Evolutionary conservation across 1,140 invertebrate genomes (phyloP), one percentile per base, ranked within the genome.

Genomic region (Plectrocnemia conspersa): DNA sequence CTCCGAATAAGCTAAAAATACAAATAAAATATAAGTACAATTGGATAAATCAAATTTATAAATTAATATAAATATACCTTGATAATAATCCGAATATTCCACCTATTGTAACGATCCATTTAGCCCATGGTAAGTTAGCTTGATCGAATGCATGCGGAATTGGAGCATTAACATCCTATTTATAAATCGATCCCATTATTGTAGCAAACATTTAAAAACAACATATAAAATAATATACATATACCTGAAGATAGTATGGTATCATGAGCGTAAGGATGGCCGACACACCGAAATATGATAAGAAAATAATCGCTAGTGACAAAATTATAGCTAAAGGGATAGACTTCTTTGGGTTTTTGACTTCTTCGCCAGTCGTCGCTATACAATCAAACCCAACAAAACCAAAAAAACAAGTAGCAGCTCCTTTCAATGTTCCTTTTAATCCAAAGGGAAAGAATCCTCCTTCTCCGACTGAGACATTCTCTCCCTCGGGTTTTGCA

Each of bases 371-470:
- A 1, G 89, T 91, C 4, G 90, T 91, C 9, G 91, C 91, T 38
- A 94, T 84, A 41, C 84, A 83, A 73, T 94, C 92, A 65, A 94
- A 94, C 29, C 91, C 91, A 9, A 93, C 89, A 66, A 93, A 93
- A 22, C 90, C 91, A 66, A 85, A 95, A 71, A 95, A 95, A 69
- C 91, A 94, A 36, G 88, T 91, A 0, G 91, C 91, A 0, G 91
- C 91, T 0, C 91, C 91, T 0, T 80, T 75, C 80, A 91, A 84
- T 3, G 89, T 77, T 4, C 91, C 91, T 1, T 77, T 76, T 6
- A 91, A 65, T 0, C 91, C 91, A 67, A 82, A 93, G 0, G 91
- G 91, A 67, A 89, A 80, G 65, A 93, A 94, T 2, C 89, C 90
- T 2, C 91, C 89, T 0, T 66, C 72, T 0, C 86, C 86, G 2